Base-by-base conservation (phyloP, 2,797 vertebrate genomes). In the Aulostomus chinensis region DNA sequence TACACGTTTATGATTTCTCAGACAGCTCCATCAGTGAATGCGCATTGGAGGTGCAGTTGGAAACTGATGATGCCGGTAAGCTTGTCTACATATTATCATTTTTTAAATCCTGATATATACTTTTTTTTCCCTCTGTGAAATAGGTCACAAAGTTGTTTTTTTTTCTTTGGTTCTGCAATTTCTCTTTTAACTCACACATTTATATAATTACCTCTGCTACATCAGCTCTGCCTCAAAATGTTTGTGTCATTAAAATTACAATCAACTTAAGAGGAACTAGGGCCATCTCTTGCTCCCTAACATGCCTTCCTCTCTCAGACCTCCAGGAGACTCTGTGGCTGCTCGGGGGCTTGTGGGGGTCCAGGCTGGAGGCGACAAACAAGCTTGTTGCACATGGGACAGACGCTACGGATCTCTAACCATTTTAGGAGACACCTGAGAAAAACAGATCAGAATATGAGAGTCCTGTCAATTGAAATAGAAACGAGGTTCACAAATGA, bases 381-480 rank as follows among this genome's bases (percentile, higher is more conserved):
- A 36, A 86, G 78, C 61, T 92, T 92, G 84, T 92, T 93, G 78
- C 92, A 93, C 92, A 93, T 93, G 17, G 92, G 92, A 34, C 91
- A 93, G 29, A 92, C 87, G 2, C 90, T 92, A 58, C 91, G 90
- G 47, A 93, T 91, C 81, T 93, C 92, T 59, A 93, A 71, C 92
- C 92, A 93, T 63, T 93, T 93, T 13, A 91, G 74, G 43, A 93
- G 78, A 86, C 92, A 93, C 83, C 92, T 93, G 55, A 50, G 34
- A 20, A 29, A 48, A 57, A 31, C 9, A 47, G 18, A 37, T 2
- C 9, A 22, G 29, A 30, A 4, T 37, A 9, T 1, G 18, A 52
- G 2, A 28, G 2, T 18, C 20, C 31, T 12, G 9, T 55, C 20
- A 24, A 29, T 30, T 22, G n/a, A 22, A 21, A 37, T 21, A 3